Evolutionary conservation across 92 coral and sea anemone genomes (phyloP).

Genomic region (Zoanthus sansibaricus): DNA sequence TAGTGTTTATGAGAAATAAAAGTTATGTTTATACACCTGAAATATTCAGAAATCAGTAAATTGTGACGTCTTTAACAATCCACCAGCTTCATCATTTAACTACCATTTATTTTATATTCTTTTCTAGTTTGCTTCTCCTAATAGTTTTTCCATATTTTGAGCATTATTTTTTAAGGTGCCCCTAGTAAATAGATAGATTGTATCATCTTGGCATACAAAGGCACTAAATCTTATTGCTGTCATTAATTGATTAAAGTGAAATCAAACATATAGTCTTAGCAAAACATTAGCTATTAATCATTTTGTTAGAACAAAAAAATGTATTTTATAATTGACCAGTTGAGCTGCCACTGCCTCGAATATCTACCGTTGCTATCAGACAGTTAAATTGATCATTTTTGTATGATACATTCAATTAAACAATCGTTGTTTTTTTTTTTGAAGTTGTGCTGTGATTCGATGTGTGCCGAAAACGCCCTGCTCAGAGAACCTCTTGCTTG

Average conservation of each 20-base stretch:
- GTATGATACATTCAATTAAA: neutral
- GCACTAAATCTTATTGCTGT: no score
- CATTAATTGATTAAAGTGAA: no score
- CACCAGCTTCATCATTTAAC: no score
- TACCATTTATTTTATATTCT: no score
- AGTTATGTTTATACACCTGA: neutral
- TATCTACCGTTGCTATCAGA: neutral
- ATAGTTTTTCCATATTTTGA: no score
- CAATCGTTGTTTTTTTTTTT: slow-evolving; percentile 1
- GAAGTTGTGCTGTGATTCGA: neutral
- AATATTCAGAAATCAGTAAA: neutral
- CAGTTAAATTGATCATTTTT: neutral
- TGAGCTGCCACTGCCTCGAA: neutral
- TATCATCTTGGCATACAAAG: no score
- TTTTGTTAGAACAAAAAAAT: neutral
- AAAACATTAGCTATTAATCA: no score
- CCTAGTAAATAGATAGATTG: no score
- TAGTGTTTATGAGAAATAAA: neutral
- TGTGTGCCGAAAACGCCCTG: slow-evolving; percentile 17
- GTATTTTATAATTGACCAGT: neutral
- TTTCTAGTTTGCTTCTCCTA: no score
- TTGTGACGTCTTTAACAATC: no score
- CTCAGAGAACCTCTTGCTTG: neutral
- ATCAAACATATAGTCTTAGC: no score
- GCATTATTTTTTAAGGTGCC: no score